phyloP scores from a whole-genome alignment of 2,888 invertebrate genomes.

The Tenthredo notha region DNA sequence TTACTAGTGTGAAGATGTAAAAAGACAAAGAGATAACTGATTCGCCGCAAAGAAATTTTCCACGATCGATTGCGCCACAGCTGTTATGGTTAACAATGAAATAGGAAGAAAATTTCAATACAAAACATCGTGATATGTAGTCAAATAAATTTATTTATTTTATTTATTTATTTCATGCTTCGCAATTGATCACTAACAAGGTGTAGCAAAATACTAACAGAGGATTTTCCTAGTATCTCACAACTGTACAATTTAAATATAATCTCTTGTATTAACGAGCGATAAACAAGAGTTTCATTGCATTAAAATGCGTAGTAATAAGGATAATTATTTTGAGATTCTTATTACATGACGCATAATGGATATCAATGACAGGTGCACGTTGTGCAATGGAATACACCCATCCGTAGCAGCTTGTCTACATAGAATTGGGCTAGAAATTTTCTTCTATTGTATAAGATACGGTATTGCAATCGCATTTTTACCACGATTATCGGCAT shows the following conservation, averaged over 20 bases:
- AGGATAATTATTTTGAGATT: conserved; percentile 18
- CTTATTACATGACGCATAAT: background rate
- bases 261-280: background rate
- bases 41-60: conserved; percentile 25
- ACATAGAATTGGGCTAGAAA: background rate
- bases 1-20: background rate
- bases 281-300: background rate
- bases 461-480: background rate
- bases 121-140: background rate
- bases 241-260: conserved; percentile 15
- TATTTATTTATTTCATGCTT: background rate
- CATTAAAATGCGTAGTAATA: background rate
- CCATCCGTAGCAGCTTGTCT: background rate
- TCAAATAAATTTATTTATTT: background rate
- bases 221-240: background rate
- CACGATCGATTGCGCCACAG: conserved; percentile 22
- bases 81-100: background rate
- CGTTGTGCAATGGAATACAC: background rate
- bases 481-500: background rate
- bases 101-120: background rate
- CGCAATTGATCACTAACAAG: background rate
- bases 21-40: conserved; percentile 28
- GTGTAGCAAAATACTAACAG: background rate
- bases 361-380: conserved; percentile 20
- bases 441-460: background rate